Evolutionary conservation across 2,113 vertebrate species (phyloP), one percentile per base, ranked within the genome.

Genomic region (Notarius quadriscutis): DNA sequence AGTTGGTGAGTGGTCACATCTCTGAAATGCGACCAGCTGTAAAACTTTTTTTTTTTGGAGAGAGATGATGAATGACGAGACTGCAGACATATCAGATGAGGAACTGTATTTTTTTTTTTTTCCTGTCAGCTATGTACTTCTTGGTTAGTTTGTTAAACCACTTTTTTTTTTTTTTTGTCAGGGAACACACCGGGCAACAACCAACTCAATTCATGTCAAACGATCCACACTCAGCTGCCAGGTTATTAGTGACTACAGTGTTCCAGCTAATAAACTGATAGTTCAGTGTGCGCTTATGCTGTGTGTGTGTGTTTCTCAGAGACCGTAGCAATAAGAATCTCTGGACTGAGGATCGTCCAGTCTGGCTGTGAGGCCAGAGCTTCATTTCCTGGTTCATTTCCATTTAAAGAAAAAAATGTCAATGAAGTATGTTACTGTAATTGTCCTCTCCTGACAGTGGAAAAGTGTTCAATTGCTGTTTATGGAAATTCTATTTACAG

Each of bases 401-500:
- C 41, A 58, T 63, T 62, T 65, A 88, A 63, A 79, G 78, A 84
- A 58, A 83, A 27, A 81, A 81, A 34, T 11, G 30, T 22, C 7
- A n/a, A 4, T 11, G 9, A 53, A 84, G 88, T 77, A 65, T 92
- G 90, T 91, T 93, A 89, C 84, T 83, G 85, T 86, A 87, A 75
- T 88, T 93, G 90, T 95, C 88, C 87, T 92, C 87, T 86, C 92
- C 88, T 91, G 91, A 93, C 90, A 91, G 92, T 94, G 89, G 87
- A 92, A 84, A 92, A 84, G 91, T 95, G 95, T 95, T 95, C 94
- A 92, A 91, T 91, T 93, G 90, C 91, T 91, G 89, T 96, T 96
- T 94, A 94, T 96, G 93, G 93, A 95, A 94, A 91, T 94, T 96
- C 91, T 97, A 97, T 97, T 97, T 97, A 96, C 95, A 83, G 92